phyloP scores from a whole-genome alignment of 2,797 vertebrate genomes.

The Oreonectes daqikongensis region DNA sequence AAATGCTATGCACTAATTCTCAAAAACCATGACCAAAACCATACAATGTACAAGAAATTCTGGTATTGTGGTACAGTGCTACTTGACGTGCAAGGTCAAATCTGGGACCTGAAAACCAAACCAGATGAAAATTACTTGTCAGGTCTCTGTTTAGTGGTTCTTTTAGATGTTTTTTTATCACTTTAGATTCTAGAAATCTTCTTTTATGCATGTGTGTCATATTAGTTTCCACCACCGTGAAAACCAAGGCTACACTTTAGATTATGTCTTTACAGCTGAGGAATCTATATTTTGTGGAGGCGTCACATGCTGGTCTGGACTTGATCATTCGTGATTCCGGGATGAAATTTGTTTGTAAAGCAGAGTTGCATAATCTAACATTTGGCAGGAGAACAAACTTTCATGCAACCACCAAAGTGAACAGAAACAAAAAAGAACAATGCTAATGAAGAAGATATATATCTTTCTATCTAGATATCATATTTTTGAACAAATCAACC shows the following conservation, averaged over 20 bases:
- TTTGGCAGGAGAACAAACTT: constrained; percentile 10
- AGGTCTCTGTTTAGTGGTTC: too few species aligned
- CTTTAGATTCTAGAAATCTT: too few species aligned
- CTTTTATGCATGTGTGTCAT: background rate
- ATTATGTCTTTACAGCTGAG: background rate
- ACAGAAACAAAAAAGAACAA: background rate
- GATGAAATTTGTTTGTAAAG: background rate
- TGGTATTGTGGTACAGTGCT: too few species aligned
- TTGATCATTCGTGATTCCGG: constrained; percentile 1
- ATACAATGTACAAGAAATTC: background rate
- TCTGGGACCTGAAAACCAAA: too few species aligned
- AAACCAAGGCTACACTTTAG: background rate
- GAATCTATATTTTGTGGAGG: background rate
- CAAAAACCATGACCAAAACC: too few species aligned
- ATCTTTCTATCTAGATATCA: background rate
- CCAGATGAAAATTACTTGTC: too few species aligned
- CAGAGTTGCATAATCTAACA: constrained; percentile 21
- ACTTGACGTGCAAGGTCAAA: too few species aligned
- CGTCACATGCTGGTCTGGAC: background rate
- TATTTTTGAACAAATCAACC: too few species aligned
- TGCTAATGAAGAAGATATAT: too few species aligned
- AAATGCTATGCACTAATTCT: too few species aligned
- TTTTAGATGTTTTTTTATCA: too few species aligned
- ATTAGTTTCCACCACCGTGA: background rate
- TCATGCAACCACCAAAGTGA: constrained; percentile 13